Evolutionary conservation across 2,113 vertebrate species (phyloP).

Genomic region (Nothobranchius kuhntae): DNA sequence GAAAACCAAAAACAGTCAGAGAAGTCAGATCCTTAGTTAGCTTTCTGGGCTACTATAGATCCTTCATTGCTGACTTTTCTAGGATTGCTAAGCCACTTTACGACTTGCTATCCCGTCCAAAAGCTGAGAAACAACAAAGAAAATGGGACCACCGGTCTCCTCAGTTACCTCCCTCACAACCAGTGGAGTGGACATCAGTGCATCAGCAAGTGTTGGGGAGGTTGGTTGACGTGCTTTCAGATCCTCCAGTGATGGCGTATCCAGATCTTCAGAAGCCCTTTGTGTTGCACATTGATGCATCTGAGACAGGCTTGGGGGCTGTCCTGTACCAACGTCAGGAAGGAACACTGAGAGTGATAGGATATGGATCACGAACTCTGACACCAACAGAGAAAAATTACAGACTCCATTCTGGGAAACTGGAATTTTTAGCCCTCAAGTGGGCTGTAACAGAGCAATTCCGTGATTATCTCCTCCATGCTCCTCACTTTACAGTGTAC

Average conservation of each 20-base stretch:
- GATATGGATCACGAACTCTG: no score
- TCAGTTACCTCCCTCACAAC: background rate
- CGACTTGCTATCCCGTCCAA: background rate
- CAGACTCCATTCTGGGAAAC: no score
- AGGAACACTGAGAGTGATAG: no score
- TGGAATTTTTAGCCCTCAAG: no score
- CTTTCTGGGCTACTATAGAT: conserved; percentile 22
- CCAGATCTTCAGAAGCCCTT: conserved; percentile 24
- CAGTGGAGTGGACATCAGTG: background rate
- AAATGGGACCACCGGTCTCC: background rate
- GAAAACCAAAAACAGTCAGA: conserved; percentile 6
- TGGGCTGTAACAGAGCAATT: no score
- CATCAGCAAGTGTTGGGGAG: background rate
- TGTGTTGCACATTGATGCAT: conserved; percentile 15
- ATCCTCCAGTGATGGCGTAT: conserved; percentile 29
- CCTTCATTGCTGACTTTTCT: conserved; percentile 7
- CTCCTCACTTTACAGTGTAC: no score
- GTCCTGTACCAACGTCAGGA: no score
- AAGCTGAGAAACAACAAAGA: background rate
- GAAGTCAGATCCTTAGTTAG: conserved; percentile 12
- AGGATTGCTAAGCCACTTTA: background rate
- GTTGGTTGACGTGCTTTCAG: background rate
- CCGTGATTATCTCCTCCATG: no score
- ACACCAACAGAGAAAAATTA: no score
- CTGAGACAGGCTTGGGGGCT: no score